Conservation (phyloP, 1,140 invertebrate species). For the Drosophila melanica region DNA sequence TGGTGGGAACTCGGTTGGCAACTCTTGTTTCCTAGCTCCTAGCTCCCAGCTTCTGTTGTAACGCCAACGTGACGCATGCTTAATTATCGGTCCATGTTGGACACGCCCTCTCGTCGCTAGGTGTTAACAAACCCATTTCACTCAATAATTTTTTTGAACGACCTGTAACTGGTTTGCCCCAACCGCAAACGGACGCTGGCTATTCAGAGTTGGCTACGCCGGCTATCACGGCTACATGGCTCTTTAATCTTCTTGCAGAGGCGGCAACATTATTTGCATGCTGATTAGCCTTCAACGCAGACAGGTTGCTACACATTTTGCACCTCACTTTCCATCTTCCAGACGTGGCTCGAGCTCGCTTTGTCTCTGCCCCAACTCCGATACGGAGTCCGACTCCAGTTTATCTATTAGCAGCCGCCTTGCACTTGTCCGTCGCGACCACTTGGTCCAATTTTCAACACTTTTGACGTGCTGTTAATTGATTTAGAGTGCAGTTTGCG, state of each 20-base stretch:
- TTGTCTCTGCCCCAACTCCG: conserved; percentile 9
- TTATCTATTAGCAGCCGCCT: conserved; percentile 49
- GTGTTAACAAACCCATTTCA: conserved; percentile 83
- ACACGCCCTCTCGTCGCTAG: conserved; percentile 59
- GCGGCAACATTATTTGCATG: conserved; percentile 82
- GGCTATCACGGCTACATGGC: conserved; percentile 72
- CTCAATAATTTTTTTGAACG: conserved; percentile 65
- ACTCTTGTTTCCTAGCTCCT: not conserved
- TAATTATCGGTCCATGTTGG: conserved; percentile 64
- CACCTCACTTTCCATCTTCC: conserved; percentile 53
- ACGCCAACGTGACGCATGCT: conserved; percentile 66
- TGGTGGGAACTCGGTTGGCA: conserved; percentile 7
- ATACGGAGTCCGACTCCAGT: conserved; percentile 2
- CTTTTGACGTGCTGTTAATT: conserved; percentile 82
- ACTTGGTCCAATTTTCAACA: conserved; percentile 77
- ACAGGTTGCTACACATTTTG: conserved; percentile 64
- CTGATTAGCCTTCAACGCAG: conserved; percentile 78
- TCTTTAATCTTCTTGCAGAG: conserved; percentile 68
- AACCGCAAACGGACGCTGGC: not conserved
- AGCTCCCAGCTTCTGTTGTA: not conserved
- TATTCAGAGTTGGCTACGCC: conserved; percentile 31
- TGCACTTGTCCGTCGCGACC: conserved; percentile 34
- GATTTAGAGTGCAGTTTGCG: conserved; percentile 72
- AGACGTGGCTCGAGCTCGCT: conserved; percentile 2
- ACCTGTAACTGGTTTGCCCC: conserved; percentile 73